Conservation (phyloP, 2,797 vertebrate genomes). For the Crocidura indochinensis region DNA sequence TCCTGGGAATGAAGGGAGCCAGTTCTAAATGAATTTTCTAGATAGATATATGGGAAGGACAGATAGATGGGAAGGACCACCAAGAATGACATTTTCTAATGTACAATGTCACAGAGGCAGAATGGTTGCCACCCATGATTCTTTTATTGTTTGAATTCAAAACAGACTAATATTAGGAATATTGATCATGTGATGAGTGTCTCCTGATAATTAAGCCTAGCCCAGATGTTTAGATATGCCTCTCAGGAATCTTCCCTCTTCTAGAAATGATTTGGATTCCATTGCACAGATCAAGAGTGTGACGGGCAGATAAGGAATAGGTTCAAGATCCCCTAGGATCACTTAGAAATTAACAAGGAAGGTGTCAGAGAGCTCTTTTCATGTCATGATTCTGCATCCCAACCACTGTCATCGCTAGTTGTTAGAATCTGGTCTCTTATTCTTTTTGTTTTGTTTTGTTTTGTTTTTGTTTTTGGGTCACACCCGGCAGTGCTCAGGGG, state of each 20-base stretch:
- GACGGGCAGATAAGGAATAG: not conserved
- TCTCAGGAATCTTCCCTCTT: not conserved
- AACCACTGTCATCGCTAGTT: not conserved
- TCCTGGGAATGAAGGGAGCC: not conserved
- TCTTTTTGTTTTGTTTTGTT: too few relatives aligned
- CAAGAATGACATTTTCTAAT: not conserved
- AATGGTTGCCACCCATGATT: not conserved
- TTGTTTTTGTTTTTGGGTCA: too few relatives aligned
- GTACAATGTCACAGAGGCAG: not conserved
- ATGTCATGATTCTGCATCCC: too few relatives aligned
- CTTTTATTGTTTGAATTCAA: not conserved
- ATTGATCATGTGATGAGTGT: not conserved
- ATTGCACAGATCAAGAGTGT: not conserved
- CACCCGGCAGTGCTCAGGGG: too few relatives aligned
- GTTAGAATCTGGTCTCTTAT: not conserved
- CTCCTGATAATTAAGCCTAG: not conserved
- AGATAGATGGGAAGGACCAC: too few relatives aligned
- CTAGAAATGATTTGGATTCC: not conserved
- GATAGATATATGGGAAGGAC: too few relatives aligned
- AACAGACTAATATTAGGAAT: not conserved
- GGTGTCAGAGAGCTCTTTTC: not conserved
- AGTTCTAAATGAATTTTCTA: not conserved
- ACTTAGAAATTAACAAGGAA: not conserved
- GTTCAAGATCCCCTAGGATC: not conserved
- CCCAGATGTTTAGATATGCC: not conserved